These are phyloP conservation scores for Parthenolecanium corni DNA, from an alignment of 2,888 invertebrate species.

Conservation along the genomic window DNA sequence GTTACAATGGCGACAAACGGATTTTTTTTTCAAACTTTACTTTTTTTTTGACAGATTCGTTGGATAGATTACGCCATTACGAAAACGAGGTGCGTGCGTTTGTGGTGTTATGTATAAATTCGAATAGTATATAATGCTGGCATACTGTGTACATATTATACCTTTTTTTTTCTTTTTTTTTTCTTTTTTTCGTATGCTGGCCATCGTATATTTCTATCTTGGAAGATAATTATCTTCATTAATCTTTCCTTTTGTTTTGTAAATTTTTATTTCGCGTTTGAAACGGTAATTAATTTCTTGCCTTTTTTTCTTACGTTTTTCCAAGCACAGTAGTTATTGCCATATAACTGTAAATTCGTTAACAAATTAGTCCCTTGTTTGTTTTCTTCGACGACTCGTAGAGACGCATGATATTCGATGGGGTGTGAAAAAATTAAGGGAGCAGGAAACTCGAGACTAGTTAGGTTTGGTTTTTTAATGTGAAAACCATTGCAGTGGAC, in stretches of 20 bases:
- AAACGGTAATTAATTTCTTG: conserved; percentile 26
- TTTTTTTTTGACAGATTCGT: conserved; percentile 24
- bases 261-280: conserved; percentile 1
- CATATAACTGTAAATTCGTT: background rate
- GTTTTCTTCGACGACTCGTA: background rate
- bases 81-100: background rate
- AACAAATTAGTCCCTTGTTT: conserved; percentile 2
- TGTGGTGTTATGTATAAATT: too few species aligned
- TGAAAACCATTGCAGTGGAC: too few species aligned
- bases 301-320: background rate
- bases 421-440: too few species aligned
- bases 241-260: background rate
- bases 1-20: conserved; percentile 20
- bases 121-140: background rate
- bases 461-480: too few species aligned
- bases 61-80: conserved; percentile 15
- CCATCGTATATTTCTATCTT: background rate
- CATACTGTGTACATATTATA: background rate
- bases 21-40: too few species aligned
- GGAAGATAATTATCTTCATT: background rate
- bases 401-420: too few species aligned
- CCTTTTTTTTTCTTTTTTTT: background rate
- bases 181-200: background rate
- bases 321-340: too few species aligned
- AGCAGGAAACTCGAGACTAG: too few species aligned